phyloP scores from a whole-genome alignment of 2,113 vertebrate species.

The Salvelinus namaycush region DNA sequence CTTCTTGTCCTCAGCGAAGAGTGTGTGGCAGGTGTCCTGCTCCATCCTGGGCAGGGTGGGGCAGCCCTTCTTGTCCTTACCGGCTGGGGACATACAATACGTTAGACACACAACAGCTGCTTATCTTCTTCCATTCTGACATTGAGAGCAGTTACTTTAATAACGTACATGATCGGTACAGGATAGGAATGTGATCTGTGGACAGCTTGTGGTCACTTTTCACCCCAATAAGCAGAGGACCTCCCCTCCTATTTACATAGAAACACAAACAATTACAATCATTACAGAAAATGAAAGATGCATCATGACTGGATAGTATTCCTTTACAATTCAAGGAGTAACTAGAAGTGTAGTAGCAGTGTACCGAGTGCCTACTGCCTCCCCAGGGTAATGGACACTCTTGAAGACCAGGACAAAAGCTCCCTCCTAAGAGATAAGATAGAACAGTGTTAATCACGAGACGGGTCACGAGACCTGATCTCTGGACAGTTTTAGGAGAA shows the following conservation, averaged over 20 bases:
- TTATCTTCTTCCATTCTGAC: neutral
- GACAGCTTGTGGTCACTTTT: constrained; percentile 95
- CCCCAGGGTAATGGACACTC: constrained; percentile 92
- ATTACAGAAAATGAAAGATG: neutral
- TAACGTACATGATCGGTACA: constrained; percentile 87
- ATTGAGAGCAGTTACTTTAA: neutral
- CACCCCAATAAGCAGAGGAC: constrained; percentile 93
- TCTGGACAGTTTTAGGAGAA: neutral
- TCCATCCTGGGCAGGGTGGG: constrained; percentile 80
- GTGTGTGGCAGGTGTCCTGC: constrained; percentile 84
- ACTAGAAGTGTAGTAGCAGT: neutral
- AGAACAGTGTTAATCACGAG: constrained; percentile 22
- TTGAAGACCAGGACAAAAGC: constrained; percentile 97
- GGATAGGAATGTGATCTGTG: constrained; percentile 93
- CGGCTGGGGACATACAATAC: constrained; percentile 48
- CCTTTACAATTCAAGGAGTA: neutral
- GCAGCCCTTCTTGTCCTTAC: constrained; percentile 92
- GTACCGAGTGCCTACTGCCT: constrained; percentile 92
- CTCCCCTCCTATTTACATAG: constrained; percentile 81
- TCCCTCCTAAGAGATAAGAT: constrained; percentile 81
- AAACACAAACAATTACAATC: constrained; percentile 2
- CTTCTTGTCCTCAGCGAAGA: constrained; percentile 95
- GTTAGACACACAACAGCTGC: neutral
- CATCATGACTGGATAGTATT: too few species aligned
- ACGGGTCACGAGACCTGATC: neutral